These are phyloP conservation scores for Stegophylla sp. DNA, from an alignment of 2,888 invertebrate species.

Conservation along the genomic window DNA sequence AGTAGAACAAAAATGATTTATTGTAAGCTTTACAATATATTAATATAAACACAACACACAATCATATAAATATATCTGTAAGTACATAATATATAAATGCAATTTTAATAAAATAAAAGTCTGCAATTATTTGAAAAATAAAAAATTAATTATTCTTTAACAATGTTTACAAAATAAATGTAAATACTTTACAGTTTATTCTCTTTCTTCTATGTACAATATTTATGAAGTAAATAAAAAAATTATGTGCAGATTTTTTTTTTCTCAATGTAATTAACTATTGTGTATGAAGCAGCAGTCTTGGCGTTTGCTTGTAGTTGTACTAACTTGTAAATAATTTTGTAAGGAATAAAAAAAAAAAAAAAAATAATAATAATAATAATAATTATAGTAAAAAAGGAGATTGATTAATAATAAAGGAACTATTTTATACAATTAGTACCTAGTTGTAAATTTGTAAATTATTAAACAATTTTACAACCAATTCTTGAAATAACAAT, in stretches of 20 bases:
- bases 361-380: background rate
- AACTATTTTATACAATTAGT: conserved; percentile 50
- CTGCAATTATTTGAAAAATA: conserved; percentile 50
- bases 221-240: conserved; percentile 38
- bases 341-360: conserved; percentile 39
- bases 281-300: conserved; percentile 57
- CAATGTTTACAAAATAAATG: conserved; percentile 52
- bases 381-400: conserved; percentile 19
- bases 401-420: conserved; percentile 45
- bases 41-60: conserved; percentile 14
- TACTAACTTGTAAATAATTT: conserved; percentile 54
- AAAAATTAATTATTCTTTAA: conserved; percentile 46
- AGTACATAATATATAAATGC: conserved; percentile 26
- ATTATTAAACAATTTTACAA: conserved; percentile 30
- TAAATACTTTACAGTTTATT: conserved; percentile 34
- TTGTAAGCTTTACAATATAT: conserved; percentile 27
- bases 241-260: conserved; percentile 43
- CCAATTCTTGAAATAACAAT: conserved; percentile 11
- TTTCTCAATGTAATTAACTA: conserved; percentile 44
- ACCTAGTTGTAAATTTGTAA: background rate
- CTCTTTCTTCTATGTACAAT: conserved; percentile 40
- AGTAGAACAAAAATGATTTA: conserved; percentile 12
- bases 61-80: conserved; percentile 31
- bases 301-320: conserved; percentile 55
- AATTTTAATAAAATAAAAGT: conserved; percentile 54